Conservation (phyloP, 1,140 invertebrate genomes). For the Tetranychus urticae region DNA sequence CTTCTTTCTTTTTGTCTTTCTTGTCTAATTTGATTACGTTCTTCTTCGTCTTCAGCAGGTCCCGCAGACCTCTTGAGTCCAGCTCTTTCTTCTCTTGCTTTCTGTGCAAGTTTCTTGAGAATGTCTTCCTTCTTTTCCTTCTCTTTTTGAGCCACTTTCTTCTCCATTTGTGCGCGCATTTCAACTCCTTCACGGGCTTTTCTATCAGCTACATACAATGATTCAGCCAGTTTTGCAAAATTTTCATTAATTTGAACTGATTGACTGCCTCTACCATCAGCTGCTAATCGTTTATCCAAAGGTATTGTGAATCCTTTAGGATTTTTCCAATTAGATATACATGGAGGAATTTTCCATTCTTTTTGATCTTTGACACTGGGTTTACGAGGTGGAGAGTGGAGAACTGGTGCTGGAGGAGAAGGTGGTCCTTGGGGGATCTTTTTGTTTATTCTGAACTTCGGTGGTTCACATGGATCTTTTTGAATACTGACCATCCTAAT, state of each 20-base stretch:
- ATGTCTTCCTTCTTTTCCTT: slow-evolving; percentile 96
- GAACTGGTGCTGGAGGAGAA: slow-evolving; percentile 83
- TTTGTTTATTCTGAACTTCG: slow-evolving; percentile 53
- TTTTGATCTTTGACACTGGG: slow-evolving; percentile 95
- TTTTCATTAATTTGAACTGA: slow-evolving; percentile 97
- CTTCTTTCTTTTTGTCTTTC: slow-evolving; percentile 77
- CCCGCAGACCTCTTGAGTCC: slow-evolving; percentile 34
- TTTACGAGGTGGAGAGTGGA: slow-evolving; percentile 92
- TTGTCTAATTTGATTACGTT: slow-evolving; percentile 65
- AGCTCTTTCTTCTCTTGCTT: slow-evolving; percentile 79
- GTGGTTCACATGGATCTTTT: slow-evolving; percentile 94
- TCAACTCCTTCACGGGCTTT: slow-evolving; percentile 85
- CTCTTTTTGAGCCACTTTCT: slow-evolving; percentile 87
- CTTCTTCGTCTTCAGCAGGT: slow-evolving; percentile 45
- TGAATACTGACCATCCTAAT: slow-evolving; percentile 89
- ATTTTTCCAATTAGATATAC: slow-evolving; percentile 99
- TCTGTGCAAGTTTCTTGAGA: slow-evolving; percentile 69
- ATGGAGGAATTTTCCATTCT: slow-evolving; percentile 99
- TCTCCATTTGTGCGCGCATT: slow-evolving; percentile 79
- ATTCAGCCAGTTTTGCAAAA: slow-evolving; percentile 91
- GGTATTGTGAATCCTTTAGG: slow-evolving; percentile 97
- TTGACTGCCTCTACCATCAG: slow-evolving; percentile 87
- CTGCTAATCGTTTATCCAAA: slow-evolving; percentile 87
- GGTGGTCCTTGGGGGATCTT: slow-evolving; percentile 77
- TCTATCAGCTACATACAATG: slow-evolving; percentile 89